These are phyloP conservation scores for Drosophila mimica DNA, from an alignment of 2,888 invertebrate genomes.

Conservation along the genomic window DNA sequence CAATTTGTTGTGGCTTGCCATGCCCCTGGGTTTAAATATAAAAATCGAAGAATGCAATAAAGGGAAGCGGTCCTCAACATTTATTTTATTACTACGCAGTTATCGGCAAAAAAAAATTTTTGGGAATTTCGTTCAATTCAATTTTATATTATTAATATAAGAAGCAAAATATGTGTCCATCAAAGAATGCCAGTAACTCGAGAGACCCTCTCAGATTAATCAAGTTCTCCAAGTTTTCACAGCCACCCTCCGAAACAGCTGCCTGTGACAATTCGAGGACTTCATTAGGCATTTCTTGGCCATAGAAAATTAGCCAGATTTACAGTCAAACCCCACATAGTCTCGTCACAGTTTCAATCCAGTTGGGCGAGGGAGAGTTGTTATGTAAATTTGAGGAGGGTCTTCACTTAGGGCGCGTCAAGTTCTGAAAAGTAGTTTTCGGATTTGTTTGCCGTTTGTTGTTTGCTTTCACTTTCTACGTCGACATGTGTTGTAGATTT, in stretches of 20 bases:
- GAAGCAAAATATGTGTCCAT: background rate
- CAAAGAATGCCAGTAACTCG: background rate
- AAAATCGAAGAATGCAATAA: background rate
- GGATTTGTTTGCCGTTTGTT: conserved; percentile 56
- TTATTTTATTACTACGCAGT: background rate
- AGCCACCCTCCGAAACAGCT: conserved; percentile 19
- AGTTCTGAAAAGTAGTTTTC: conserved; percentile 59
- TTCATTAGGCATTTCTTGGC: conserved; percentile 56
- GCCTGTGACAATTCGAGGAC: conserved; percentile 40
- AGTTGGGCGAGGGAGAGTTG: conserved; percentile 3
- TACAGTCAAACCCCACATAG: conserved; percentile 10
- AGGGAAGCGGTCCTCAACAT: background rate
- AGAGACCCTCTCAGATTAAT: background rate
- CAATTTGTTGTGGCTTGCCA: background rate
- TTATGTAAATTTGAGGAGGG: conserved; percentile 56
- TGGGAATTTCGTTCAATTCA: background rate
- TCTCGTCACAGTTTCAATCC: conserved; percentile 6
- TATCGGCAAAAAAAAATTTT: background rate
- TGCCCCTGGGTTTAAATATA: background rate
- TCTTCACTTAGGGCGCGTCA: conserved; percentile 41
- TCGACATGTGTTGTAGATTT: conserved; percentile 65
- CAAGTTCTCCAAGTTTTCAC: conserved; percentile 16
- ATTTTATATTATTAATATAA: conserved; percentile 5
- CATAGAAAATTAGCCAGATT: conserved; percentile 55
- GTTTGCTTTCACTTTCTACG: conserved; percentile 34